Evolutionary conservation across 1,140 invertebrate species (phyloP), one percentile per base, ranked within the genome.

Genomic region (Lasioglossum albipes): DNA sequence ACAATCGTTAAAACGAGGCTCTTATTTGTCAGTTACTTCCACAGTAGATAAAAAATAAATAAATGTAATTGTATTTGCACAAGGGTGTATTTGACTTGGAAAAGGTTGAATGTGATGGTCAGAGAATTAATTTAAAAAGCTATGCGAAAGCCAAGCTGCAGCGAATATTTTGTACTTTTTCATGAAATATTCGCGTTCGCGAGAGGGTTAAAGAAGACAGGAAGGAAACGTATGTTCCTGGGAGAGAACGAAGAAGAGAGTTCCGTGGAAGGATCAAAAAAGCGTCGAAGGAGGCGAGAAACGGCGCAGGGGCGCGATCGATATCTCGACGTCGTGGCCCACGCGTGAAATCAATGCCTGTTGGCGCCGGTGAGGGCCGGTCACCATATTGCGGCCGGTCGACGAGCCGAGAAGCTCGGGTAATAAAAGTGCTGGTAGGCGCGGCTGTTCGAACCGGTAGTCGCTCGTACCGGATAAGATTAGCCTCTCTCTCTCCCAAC

Each of bases 381-480:
- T 85, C 83, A 78, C 83, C 79, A 85, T 86, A 85, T 86, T 86
- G 84, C 68, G 69, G 68, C 64, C 49, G 67, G 57, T 57, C 75
- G 79, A 82, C 65, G 61, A 61, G 52, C 20, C 68, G 67, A 82
- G 83, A 83, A 83, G 81, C 69, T 82, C 72, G 64, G 68, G 73
- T 57, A 81, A 87, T 84, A 86, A 85, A 87, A 71, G 74, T 66
- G 69, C 27, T 20, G 64, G 77, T 84, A 81, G 86, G 78, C 80
- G 80, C 86, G 82, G 82, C 72, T 72, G 75, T 77, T 68, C 65
- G 70, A 65, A 77, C 72, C 66, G 81, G 77, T 81, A 72, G 79
- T 85, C 82, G 73, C 72, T 66, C 73, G 77, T 83, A 84, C 77
- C 79, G 85, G 84, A 87, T 88, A 89, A 89, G 88, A 89, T 89